phyloP scores from a whole-genome alignment of 2,797 vertebrate genomes.

The Eupleurogrammus muticus region DNA sequence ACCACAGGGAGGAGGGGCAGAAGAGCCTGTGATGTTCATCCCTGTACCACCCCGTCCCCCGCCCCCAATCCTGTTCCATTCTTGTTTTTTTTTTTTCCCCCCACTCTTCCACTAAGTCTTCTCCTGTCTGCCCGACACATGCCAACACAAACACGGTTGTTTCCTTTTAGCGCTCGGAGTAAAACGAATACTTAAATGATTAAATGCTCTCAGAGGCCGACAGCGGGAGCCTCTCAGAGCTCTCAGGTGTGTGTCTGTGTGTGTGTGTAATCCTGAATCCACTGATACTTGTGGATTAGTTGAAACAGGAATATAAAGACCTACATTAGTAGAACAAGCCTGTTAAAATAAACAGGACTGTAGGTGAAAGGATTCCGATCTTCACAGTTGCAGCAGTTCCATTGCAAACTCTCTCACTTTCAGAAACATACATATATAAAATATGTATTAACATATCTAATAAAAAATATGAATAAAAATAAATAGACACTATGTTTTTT shows the following conservation, averaged over 20 bases:
- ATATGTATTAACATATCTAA: no score
- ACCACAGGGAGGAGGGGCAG: conserved; percentile 56
- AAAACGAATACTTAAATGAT: conserved; percentile 13
- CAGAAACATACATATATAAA: no score
- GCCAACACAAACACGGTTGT: conserved; percentile 34
- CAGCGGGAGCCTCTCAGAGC: neutral
- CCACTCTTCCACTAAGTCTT: conserved; percentile 10
- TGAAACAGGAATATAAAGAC: neutral
- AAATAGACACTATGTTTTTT: no score
- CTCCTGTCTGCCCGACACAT: conserved; percentile 17
- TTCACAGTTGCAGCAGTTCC: no score
- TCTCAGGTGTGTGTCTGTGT: conserved; percentile 13
- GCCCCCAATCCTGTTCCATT: neutral
- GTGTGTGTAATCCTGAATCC: conserved; percentile 3
- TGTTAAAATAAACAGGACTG: no score
- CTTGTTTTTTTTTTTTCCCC: conserved; percentile 15
- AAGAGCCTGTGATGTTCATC: conserved; percentile 48
- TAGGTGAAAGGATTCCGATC: no score
- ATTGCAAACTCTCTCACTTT: no score
- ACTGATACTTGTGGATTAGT: conserved; percentile 19
- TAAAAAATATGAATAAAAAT: no score
- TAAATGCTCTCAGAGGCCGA: neutral
- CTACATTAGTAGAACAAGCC: no score
- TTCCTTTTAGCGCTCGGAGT: conserved; percentile 27
- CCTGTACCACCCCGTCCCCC: conserved; percentile 20